A percentile compares a stretch with the other conserved stretches of the same genome.
Evolutionary conservation across 2,797 vertebrate species (phyloP).

Genomic region (Neopelma chrysocephalum): DNA sequence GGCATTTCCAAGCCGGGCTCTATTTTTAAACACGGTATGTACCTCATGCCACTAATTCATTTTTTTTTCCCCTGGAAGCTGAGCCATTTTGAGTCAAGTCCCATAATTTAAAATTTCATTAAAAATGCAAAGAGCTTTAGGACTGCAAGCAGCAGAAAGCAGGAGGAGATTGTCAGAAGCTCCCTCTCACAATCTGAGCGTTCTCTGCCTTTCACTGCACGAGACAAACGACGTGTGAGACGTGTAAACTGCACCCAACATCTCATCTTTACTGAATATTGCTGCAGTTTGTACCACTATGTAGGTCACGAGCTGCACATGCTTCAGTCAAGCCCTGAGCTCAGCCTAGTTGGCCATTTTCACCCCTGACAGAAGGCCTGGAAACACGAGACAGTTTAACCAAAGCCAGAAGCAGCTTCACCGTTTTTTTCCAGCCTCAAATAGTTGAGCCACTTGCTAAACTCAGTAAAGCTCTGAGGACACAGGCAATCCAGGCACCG

Average conservation of each 20-base stretch:
- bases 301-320: constrained; percentile 17
- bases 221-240: neutral
- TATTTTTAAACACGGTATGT: neutral
- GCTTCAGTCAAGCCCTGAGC: neutral
- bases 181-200: neutral
- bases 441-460: neutral
- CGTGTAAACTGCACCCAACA: neutral
- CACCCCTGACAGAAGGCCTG: neutral
- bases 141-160: neutral
- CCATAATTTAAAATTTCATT: neutral
- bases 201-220: neutral
- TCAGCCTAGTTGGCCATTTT: neutral
- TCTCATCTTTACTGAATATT: neutral
- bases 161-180: neutral
- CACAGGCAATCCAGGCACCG: neutral
- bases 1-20: neutral
- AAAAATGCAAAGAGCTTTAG: neutral
- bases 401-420: neutral
- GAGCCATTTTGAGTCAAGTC: constrained; percentile 19
- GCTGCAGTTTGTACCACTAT: neutral
- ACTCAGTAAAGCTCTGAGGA: neutral
- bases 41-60: neutral
- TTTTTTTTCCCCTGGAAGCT: constrained; percentile 3
- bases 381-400: neutral
- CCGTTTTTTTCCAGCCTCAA: neutral